Base-by-base conservation (phyloP, 1,140 invertebrate genomes). In the Drosophila funebris region DNA sequence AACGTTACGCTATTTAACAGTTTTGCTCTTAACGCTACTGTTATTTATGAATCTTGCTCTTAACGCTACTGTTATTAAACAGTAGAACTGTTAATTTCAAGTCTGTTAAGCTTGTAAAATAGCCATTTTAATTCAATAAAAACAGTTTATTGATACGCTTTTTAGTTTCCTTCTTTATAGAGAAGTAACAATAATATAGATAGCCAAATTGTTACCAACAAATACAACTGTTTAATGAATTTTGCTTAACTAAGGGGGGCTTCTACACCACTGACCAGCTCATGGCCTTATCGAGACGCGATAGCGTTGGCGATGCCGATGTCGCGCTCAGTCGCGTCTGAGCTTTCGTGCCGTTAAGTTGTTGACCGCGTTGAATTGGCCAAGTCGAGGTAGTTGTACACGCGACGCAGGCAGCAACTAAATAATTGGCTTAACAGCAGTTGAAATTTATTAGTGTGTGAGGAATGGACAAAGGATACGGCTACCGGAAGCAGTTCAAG, bases 331-430 rank as follows among this genome's bases (percentile, higher is more conserved):
- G 66, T 87, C 68, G 75, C 83, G 66, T 68, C 50, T 67, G 24
- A 87, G 82, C 78, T 88, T 76, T 88, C 68, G 75, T 69, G 82
- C 58, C 78, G 82, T 80, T 46, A 64, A 87, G 82, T 87, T 81
- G 76, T 80, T 54, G 41, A 29, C n/a, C 29, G 77, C 73, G 63
- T 50, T 73, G 14, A 48, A 43, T 60, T 74, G 22, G 63, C 29
- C n/a, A 39, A 57, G 24, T 16, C 33, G n/a, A 44, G 24, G 1
- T 27, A 58, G 27, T 53, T 58, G 20, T 36, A 11, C 44, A 60
- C 69, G 69, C 69, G 62, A 52, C 44, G 46, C 46, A 36, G 53
- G 53, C 44, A 67, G 61, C 52, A 71, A 76, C 61, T 36, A 13
- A 71, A 69, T 74, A 78, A 87, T 88, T 87, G 83, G 82, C 78